A percentile compares a stretch with the other conserved stretches of the same genome.
These are phyloP conservation scores for Hippocampus kuda DNA, from an alignment of 2,797 vertebrate species.

Conservation along the genomic window DNA sequence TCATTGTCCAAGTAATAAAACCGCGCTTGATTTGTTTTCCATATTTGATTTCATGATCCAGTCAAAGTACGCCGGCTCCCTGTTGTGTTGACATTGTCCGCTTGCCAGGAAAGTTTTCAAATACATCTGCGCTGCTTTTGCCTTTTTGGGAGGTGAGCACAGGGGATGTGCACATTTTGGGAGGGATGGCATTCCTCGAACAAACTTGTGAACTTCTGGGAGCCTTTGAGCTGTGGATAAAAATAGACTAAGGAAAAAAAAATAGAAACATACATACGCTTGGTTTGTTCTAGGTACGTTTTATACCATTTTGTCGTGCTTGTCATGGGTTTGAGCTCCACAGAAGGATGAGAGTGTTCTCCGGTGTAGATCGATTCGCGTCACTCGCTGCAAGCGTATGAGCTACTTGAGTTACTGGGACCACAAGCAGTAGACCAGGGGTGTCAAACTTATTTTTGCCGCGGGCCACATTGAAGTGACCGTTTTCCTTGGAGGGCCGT, in stretches of 20 bases:
- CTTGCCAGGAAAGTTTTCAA: slow-evolving; percentile 34
- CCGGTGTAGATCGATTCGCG: not conserved
- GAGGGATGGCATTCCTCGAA: slow-evolving; percentile 60
- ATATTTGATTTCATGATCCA: not conserved
- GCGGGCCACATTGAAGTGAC: no score
- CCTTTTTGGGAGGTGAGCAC: slow-evolving; percentile 38
- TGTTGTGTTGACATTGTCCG: slow-evolving; percentile 8
- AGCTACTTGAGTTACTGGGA: not conserved
- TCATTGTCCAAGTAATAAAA: not conserved
- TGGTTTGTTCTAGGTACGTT: slow-evolving; percentile 22
- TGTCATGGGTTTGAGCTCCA: not conserved
- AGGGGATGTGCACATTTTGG: slow-evolving; percentile 25
- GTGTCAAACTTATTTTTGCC: no score
- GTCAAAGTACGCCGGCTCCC: slow-evolving; percentile 7
- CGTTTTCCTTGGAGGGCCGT: no score
- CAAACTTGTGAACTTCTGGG: slow-evolving; percentile 44
- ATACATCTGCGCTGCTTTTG: slow-evolving; percentile 18
- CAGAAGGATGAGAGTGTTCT: not conserved
- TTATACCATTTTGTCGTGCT: not conserved
- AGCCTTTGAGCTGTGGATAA: slow-evolving; percentile 34
- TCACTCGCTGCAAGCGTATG: not conserved
- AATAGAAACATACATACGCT: slow-evolving; percentile 6
- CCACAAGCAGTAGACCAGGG: not conserved
- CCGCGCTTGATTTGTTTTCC: not conserved
- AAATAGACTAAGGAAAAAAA: slow-evolving; percentile 29